Conservation (phyloP, 2,888 invertebrate genomes). For the Flexamia atlantica region DNA sequence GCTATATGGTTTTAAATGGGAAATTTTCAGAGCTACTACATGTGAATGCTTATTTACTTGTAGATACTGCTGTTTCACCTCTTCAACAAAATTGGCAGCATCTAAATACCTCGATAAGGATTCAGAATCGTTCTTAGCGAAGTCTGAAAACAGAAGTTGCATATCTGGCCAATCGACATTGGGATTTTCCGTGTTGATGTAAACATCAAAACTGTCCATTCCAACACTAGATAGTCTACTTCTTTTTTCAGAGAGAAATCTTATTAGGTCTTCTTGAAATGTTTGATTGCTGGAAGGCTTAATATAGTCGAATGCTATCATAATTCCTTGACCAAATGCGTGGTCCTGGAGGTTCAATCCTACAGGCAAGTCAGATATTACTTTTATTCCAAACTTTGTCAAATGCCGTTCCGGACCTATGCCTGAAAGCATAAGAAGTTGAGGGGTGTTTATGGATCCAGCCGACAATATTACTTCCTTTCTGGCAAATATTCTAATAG, state of each 20-base stretch:
- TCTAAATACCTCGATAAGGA: background rate
- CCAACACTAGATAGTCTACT: conserved; percentile 75
- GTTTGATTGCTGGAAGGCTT: conserved; percentile 71
- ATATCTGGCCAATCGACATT: background rate
- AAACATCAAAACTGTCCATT: conserved; percentile 76
- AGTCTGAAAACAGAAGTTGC: background rate
- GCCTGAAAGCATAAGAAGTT: conserved; percentile 89
- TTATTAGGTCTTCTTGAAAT: conserved; percentile 71
- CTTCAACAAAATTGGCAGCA: background rate
- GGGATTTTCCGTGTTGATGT: conserved; percentile 75
- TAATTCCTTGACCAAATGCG: conserved; percentile 58
- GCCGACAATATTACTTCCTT: conserved; percentile 86
- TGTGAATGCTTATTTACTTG: conserved; percentile 62
- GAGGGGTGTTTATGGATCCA: conserved; percentile 89
- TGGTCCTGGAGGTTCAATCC: conserved; percentile 78
- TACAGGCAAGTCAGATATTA: conserved; percentile 79
- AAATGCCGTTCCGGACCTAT: conserved; percentile 81
- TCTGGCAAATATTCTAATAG: conserved; percentile 76
- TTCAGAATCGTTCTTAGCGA: background rate
- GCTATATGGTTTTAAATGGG: conserved; percentile 73
- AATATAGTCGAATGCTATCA: conserved; percentile 59
- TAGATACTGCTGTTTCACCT: conserved; percentile 33
- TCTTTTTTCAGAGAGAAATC: conserved; percentile 75
- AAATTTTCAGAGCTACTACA: conserved; percentile 70
- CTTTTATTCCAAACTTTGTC: conserved; percentile 76